phyloP scores from a whole-genome alignment of 2,113 vertebrate species.

The Chauna torquata region DNA sequence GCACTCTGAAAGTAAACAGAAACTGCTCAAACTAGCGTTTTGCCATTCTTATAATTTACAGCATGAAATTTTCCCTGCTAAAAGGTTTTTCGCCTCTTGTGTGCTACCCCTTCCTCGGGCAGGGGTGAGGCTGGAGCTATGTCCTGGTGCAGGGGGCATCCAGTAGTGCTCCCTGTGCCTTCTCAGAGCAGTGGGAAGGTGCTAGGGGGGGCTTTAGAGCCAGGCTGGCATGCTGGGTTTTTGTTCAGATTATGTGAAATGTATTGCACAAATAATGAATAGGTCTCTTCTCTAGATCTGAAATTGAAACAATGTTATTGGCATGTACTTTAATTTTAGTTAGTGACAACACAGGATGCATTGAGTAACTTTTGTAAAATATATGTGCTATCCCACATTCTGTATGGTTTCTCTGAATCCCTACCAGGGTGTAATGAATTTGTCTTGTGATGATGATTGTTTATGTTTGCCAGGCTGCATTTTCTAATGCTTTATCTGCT shows the following conservation, averaged over 20 bases:
- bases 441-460: neutral
- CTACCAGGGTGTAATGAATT: neutral
- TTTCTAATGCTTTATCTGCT: neutral
- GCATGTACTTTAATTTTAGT: rapidly evolving
- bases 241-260: neutral
- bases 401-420: neutral
- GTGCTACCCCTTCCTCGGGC: neutral
- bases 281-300: neutral
- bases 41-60: neutral
- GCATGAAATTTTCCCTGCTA: neutral
- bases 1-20: neutral
- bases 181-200: neutral
- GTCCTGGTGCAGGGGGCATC: neutral
- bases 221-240: neutral
- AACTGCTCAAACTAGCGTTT: neutral
- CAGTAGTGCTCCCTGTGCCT: neutral
- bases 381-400: rapidly evolving
- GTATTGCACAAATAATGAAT: neutral
- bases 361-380: neutral
- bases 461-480: neutral
- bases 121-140: neutral
- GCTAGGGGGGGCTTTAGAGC: neutral
- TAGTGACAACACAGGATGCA: neutral
- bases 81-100: neutral
- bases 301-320: neutral